Evolutionary conservation across 2,888 invertebrate species (phyloP).

Genomic region (Drosophila quinaria): DNA sequence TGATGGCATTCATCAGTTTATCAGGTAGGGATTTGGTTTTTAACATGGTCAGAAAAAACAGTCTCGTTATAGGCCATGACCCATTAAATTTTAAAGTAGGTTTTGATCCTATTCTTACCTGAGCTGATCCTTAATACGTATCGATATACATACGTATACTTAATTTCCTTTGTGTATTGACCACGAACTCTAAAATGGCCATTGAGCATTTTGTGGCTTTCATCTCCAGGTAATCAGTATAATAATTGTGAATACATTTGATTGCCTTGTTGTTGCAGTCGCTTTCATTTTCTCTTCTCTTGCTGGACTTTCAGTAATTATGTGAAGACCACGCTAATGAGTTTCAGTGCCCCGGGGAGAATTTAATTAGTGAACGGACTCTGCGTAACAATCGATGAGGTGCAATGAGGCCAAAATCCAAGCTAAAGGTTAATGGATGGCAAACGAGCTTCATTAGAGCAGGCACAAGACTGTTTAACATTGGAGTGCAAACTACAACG

Average conservation of each 20-base stretch:
- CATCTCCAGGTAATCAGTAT: conserved; percentile 60
- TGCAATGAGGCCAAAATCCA: conserved; percentile 60
- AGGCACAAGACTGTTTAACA: conserved; percentile 6
- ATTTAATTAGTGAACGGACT: conserved; percentile 66
- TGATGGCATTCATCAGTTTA: conserved; percentile 14
- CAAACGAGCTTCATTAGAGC: conserved; percentile 56
- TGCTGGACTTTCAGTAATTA: conserved; percentile 55
- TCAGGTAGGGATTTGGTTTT: neutral
- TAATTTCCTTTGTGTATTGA: conserved; percentile 50
- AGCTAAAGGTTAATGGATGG: conserved; percentile 65
- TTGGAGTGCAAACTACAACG: neutral
- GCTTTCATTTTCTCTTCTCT: conserved; percentile 11
- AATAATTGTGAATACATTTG: conserved; percentile 65
- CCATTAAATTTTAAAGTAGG: neutral
- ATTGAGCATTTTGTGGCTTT: conserved; percentile 33
- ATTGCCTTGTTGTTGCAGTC: conserved; percentile 48
- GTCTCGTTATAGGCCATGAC: neutral
- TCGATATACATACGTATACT: neutral
- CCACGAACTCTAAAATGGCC: conserved; percentile 18
- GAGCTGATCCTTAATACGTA: neutral
- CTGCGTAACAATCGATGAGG: conserved; percentile 49
- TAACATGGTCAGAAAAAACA: conserved; percentile 14
- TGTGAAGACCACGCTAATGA: conserved; percentile 62
- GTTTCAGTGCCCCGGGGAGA: conserved; percentile 36
- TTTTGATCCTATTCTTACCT: neutral